Evolutionary conservation across 2,888 invertebrate species (phyloP).

Genomic region (Anagyrus pseudococci): DNA sequence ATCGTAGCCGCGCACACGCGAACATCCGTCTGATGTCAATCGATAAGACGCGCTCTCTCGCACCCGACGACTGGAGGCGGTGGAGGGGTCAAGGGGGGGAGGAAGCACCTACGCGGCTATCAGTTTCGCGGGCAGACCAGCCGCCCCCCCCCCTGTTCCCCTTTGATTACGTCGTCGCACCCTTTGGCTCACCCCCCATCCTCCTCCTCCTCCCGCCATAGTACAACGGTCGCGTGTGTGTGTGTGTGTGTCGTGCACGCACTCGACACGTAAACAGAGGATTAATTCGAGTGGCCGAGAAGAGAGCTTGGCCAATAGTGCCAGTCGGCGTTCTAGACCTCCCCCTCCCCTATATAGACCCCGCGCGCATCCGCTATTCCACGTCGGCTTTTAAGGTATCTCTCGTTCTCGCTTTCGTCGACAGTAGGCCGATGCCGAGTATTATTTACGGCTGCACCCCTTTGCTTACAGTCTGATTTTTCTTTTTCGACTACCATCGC

Average conservation of each 20-base stretch:
- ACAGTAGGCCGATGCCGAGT: too few species aligned
- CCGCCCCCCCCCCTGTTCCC: conserved; percentile 22
- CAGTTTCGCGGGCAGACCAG: conserved; percentile 17
- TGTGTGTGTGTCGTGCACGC: conserved; percentile 4
- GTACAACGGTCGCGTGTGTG: not conserved
- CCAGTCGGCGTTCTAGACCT: not conserved
- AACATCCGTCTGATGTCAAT: conserved; percentile 40
- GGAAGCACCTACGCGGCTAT: conserved; percentile 13
- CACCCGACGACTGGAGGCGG: not conserved
- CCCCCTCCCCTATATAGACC: not conserved
- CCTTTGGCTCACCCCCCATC: too few species aligned
- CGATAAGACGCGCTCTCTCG: conserved; percentile 21
- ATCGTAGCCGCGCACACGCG: conserved; percentile 26
- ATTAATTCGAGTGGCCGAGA: not conserved
- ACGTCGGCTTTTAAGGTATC: not conserved
- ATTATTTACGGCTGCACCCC: too few species aligned
- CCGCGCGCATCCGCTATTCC: not conserved
- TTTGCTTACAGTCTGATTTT: too few species aligned
- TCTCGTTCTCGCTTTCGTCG: too few species aligned
- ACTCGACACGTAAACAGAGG: not conserved
- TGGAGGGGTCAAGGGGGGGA: conserved; percentile 5
- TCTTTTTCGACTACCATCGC: too few species aligned
- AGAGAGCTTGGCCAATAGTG: not conserved
- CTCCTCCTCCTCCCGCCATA: too few species aligned
- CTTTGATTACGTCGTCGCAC: too few species aligned